Evolutionary conservation across 1,140 invertebrate species (phyloP).

Genomic region (Vanessa tameamea): DNA sequence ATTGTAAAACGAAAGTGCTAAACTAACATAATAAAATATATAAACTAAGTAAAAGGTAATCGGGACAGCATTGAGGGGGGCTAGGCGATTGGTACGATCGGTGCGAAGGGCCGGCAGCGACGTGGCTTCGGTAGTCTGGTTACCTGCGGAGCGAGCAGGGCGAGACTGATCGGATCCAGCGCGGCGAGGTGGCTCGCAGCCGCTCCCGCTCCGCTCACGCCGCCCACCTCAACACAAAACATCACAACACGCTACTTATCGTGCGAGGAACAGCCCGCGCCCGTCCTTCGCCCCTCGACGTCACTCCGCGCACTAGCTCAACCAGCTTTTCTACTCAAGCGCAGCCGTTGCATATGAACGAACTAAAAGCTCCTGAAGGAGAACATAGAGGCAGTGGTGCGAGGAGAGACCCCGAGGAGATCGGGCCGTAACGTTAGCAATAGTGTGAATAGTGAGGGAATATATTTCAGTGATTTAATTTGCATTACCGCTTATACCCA

Average conservation of each 20-base stretch:
- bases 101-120: conserved; percentile 32
- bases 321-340: conserved; percentile 43
- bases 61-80: conserved; percentile 14
- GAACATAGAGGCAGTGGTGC: conserved; percentile 54
- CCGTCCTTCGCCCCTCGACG: conserved; percentile 50
- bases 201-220: conserved; percentile 75
- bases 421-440: conserved; percentile 69
- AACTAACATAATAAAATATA: conserved; percentile 20
- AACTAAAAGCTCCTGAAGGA: conserved; percentile 46
- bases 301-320: conserved; percentile 53
- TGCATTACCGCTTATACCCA: conserved; percentile 75
- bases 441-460: conserved; percentile 68
- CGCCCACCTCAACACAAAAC: conserved; percentile 80
- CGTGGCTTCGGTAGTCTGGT: conserved; percentile 50
- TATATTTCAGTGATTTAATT: conserved; percentile 67
- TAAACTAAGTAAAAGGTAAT: conserved; percentile 22
- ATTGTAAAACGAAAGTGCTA: conserved; percentile 13
- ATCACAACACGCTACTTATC: conserved; percentile 79
- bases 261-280: conserved; percentile 62
- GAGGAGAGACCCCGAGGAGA: conserved; percentile 64
- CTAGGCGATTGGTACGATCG: conserved; percentile 35
- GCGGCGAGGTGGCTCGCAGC: conserved; percentile 73
- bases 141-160: conserved; percentile 78
- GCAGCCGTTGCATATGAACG: conserved; percentile 40
- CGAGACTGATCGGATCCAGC: conserved; percentile 76